Percentiles rank a stretch among this genome's conserved stretches.
Conservation (phyloP, 2,797 vertebrate genomes). For the Cryptoblepharus egeriae region DNA sequence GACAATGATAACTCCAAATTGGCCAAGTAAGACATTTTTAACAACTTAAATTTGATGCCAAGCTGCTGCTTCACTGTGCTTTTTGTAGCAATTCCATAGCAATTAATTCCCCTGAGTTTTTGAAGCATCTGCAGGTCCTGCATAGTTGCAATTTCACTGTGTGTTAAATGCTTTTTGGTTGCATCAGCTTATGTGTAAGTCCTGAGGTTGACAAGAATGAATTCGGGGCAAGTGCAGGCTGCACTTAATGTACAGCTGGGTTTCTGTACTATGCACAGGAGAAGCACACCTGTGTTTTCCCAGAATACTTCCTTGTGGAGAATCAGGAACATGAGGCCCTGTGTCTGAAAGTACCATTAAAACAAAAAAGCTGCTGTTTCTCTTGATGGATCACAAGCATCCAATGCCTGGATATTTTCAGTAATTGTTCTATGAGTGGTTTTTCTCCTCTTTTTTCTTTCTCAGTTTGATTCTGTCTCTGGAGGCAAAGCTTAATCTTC, state of each 20-base stretch:
- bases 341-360: background rate
- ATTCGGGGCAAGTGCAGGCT: background rate
- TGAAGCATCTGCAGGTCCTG: background rate
- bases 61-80: background rate
- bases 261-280: background rate
- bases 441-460: constrained; percentile 54
- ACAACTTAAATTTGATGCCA: background rate
- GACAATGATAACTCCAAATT: constrained; percentile 94
- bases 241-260: background rate
- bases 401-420: constrained; percentile 33
- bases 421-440: background rate
- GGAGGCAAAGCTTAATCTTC: constrained; percentile 97
- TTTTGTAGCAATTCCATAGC: background rate
- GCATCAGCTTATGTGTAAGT: background rate
- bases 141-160: background rate
- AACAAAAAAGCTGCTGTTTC: constrained; percentile 4
- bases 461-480: constrained; percentile 95
- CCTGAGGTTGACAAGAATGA: background rate
- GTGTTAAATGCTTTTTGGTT: no score
- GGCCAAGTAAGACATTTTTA: constrained; percentile 95
- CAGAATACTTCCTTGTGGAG: background rate
- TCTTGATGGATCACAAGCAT: background rate
- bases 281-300: background rate
- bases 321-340: background rate
- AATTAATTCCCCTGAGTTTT: background rate